phyloP scores from a whole-genome alignment of 1,140 invertebrate genomes.

The Nasonia longicornis region DNA sequence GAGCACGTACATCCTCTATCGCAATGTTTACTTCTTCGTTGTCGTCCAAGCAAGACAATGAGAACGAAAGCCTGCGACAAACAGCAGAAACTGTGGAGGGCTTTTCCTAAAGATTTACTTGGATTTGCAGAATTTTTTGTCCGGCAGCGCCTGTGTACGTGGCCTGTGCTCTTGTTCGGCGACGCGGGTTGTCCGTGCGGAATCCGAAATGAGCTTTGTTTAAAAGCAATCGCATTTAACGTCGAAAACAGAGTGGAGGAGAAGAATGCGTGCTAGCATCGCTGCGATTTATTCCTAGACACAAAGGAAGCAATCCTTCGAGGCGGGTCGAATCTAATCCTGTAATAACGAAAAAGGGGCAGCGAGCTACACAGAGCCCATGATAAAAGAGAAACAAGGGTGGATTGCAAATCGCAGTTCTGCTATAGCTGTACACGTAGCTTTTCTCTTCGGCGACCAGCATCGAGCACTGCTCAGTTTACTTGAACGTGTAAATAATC shows the following conservation, averaged over 20 bases:
- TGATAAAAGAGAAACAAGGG: constrained; percentile 36
- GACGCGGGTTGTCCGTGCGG: constrained; percentile 18
- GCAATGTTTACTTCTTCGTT: constrained; percentile 13
- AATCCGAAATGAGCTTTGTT: constrained; percentile 46
- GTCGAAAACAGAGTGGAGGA: constrained; percentile 32
- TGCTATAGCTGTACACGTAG: background rate
- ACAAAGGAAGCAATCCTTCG: constrained; percentile 41
- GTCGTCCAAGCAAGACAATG: constrained; percentile 1
- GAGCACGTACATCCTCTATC: background rate
- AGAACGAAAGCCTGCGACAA: background rate
- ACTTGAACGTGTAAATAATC: constrained; percentile 33
- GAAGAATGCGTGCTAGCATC: constrained; percentile 10
- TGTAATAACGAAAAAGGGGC: constrained; percentile 39
- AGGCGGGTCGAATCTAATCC: constrained; percentile 42
- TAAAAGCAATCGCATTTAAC: constrained; percentile 48
- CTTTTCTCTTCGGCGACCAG: background rate
- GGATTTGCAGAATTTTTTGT: constrained; percentile 43
- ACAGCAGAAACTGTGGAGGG: background rate
- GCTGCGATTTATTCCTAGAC: background rate
- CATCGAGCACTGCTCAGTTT: background rate
- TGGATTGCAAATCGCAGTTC: background rate
- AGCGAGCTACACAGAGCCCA: constrained; percentile 17
- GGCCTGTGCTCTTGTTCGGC: constrained; percentile 21
- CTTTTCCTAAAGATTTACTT: constrained; percentile 40
- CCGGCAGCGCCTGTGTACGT: constrained; percentile 7